Conservation (phyloP, 2,797 vertebrate genomes). For the Sebastes variabilis region DNA sequence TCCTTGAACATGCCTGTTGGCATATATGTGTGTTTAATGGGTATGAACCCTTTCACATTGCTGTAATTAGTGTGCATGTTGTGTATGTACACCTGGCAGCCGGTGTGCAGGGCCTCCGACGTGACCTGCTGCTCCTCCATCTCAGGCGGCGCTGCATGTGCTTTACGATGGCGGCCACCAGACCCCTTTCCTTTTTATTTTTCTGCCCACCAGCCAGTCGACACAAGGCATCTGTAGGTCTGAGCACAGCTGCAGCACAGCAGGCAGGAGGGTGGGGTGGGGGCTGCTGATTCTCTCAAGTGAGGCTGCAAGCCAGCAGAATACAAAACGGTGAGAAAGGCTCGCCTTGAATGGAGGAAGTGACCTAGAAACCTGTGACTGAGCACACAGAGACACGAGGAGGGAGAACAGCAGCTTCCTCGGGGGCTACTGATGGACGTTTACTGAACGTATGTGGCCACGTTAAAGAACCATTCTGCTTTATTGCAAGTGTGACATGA, state of each 20-base stretch:
- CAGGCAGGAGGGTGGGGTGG: not conserved
- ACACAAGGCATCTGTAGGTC: slow-evolving; percentile 1
- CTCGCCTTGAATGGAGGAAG: not conserved
- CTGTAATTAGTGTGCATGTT: slow-evolving; percentile 20
- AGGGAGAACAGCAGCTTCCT: not conserved
- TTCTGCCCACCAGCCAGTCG: not conserved
- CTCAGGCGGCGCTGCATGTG: slow-evolving; percentile 3
- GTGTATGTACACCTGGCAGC: slow-evolving; percentile 31
- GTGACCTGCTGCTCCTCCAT: not conserved
- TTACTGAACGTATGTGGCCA: not conserved
- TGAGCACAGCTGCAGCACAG: slow-evolving; percentile 52
- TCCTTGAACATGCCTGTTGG: not conserved
- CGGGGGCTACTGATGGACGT: not conserved
- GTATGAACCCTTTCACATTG: slow-evolving; percentile 6
- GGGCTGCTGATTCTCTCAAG: slow-evolving; percentile 27
- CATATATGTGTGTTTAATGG: slow-evolving; percentile 7
- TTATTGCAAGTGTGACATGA: not conserved
- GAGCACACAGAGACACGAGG: not conserved
- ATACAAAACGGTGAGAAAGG: not conserved
- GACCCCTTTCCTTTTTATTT: not conserved
- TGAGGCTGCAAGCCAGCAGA: slow-evolving; percentile 49
- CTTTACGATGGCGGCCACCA: not conserved
- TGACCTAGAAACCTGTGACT: slow-evolving; percentile 42
- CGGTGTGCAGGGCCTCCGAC: not conserved
- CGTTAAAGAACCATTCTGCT: not conserved